Evolutionary conservation across 1,140 invertebrate species (phyloP), one percentile per base, ranked within the genome.

Genomic region (Caligus rogercresseyi): DNA sequence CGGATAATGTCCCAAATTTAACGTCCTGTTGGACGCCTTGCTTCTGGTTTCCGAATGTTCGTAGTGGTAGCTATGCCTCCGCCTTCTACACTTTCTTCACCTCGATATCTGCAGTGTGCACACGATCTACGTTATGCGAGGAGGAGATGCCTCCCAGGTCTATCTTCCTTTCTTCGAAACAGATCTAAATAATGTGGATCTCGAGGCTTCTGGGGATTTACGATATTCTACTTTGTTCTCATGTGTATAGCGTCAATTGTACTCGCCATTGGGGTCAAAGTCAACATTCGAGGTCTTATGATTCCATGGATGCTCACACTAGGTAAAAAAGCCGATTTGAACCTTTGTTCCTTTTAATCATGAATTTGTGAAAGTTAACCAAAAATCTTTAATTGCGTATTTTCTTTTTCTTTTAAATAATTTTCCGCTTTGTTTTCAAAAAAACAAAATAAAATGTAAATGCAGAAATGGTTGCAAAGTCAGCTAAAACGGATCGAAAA

Each of bases 81-180:
- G 85, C 85, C 1, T 80, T 78, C 64, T 90, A 90, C 65, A 85
- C 85, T 19, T 15, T 66, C 7, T 23, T 25, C 18, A 62, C 54
- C 14, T 57, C 62, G 4, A 63, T 65, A 18, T 65, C 21, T 65
- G 85, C 0, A 88, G 88, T 65, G 87, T 84, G 1, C 77, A 89
- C 57, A 77, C 78, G 64, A 65, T 68, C 1, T 89, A 88, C 72
- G 83, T 87, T 72, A 78, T 89, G 74, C 73, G 71, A 68, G 87
- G 87, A 60, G 87, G 87, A 23, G 87, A 89, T 69, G 87, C 87
- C 0, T 81, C 83, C 1, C 86, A 89, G 69, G 71, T 89, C 3
- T 89, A 88, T 73, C 85, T 84, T 69, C 87, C 87, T 0, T 72
- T 88, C 25, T 90, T 89, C 74, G 87, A 90, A 74, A 81, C 85